These are phyloP conservation scores for Bombus huntii DNA, from an alignment of 1,140 invertebrate genomes.

Conservation along the genomic window DNA sequence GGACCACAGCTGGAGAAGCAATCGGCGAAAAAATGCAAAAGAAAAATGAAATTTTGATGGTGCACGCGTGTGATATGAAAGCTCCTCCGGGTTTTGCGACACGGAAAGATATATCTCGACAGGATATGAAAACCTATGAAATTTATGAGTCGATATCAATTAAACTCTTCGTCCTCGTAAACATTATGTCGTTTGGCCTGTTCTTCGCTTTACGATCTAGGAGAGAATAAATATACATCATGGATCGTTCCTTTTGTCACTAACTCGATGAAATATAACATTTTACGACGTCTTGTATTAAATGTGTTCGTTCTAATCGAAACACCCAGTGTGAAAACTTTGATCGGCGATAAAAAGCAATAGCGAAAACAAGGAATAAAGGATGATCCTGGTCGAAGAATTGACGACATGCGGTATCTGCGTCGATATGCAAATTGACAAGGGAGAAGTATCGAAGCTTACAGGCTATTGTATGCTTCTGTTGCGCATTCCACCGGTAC, in stretches of 20 bases:
- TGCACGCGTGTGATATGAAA: neutral
- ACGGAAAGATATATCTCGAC: neutral
- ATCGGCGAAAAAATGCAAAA: neutral
- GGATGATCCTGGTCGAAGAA: neutral
- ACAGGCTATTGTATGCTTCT: neutral
- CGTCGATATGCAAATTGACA: neutral
- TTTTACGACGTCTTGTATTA: neutral
- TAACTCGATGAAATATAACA: neutral
- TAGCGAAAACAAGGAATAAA: neutral
- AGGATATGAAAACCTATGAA: neutral
- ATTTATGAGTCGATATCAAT: conserved; percentile 21
- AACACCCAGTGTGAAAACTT: neutral
- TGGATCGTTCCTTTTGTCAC: neutral
- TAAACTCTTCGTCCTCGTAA: conserved; percentile 7
- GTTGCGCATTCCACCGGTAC: neutral
- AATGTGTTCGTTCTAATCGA: neutral
- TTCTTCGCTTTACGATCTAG: neutral
- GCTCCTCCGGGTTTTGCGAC: neutral
- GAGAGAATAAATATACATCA: neutral
- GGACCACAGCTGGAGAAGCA: too few species aligned
- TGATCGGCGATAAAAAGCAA: neutral
- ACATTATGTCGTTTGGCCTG: neutral
- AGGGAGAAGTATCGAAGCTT: neutral
- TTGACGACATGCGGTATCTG: too few species aligned
- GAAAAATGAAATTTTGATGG: neutral